phyloP scores from a whole-genome alignment of 2,888 invertebrate genomes.

The Bibio marci region DNA sequence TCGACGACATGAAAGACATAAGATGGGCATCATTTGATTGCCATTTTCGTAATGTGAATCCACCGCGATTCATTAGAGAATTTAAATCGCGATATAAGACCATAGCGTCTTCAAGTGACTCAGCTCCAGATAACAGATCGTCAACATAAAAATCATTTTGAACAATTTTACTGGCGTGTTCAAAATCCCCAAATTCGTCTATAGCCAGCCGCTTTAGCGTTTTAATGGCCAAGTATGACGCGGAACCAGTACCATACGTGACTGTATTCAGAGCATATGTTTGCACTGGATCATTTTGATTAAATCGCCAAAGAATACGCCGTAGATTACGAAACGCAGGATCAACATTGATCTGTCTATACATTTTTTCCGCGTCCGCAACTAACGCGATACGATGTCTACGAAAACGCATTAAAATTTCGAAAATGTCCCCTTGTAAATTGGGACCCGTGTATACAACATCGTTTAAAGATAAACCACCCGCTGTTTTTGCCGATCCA shows the following conservation, averaged over 20 bases:
- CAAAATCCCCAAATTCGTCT: constrained; percentile 6
- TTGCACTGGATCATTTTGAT: neutral
- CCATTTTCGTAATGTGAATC: constrained; percentile 9
- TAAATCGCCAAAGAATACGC: constrained; percentile 11
- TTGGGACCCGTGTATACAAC: constrained; percentile 11
- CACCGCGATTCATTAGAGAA: constrained; percentile 5
- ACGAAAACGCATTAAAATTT: constrained; percentile 11
- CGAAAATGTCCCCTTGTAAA: constrained; percentile 13
- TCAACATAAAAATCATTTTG: constrained; percentile 10
- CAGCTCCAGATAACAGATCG: constrained; percentile 10
- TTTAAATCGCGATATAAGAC: constrained; percentile 8
- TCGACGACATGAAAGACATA: constrained; percentile 6
- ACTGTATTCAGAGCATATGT: constrained; percentile 9
- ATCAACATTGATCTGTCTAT: constrained; percentile 12
- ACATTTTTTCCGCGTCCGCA: constrained; percentile 14
- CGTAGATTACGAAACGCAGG: constrained; percentile 10
- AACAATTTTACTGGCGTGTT: constrained; percentile 7
- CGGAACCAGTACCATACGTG: constrained; percentile 9
- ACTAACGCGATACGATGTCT: constrained; percentile 11
- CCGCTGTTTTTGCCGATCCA: constrained; percentile 11
- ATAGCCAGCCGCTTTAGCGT: constrained; percentile 8
- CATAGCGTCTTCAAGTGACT: constrained; percentile 7
- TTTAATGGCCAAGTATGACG: constrained; percentile 8
- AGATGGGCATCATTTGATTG: constrained; percentile 6
- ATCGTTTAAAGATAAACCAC: constrained; percentile 10